Evolutionary conservation across 2,888 invertebrate genomes (phyloP).

Genomic region (Colostygia pectinataria): DNA sequence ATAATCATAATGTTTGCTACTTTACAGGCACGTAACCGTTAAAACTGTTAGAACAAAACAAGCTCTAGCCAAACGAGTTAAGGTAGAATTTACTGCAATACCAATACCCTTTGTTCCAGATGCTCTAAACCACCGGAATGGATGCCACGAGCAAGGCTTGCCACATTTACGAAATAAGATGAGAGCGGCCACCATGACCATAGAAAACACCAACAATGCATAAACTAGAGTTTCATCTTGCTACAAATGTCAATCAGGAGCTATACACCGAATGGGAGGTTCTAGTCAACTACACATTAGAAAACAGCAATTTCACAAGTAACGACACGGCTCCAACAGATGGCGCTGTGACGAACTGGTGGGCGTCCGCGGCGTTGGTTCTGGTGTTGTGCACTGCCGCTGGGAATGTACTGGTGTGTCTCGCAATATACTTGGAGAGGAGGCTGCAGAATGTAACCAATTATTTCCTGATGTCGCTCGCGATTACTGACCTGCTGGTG

Average conservation of each 20-base stretch:
- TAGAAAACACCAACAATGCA: conserved; percentile 64
- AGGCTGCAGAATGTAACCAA: conserved; percentile 98
- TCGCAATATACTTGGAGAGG: conserved; percentile 96
- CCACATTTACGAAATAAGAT: conserved; percentile 78
- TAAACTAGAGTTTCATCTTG: conserved; percentile 51
- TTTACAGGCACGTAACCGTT: too few relatives aligned
- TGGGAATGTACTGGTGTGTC: conserved; percentile 96
- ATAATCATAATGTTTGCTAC: too few relatives aligned
- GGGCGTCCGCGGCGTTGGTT: conserved; percentile 89
- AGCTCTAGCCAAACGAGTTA: too few relatives aligned
- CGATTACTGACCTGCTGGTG: conserved; percentile 97
- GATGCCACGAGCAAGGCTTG: conserved; percentile 47
- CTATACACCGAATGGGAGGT: conserved; percentile 41
- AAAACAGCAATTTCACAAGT: conserved; percentile 43
- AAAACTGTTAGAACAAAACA: too few relatives aligned
- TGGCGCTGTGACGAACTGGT: conserved; percentile 86
- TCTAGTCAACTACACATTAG: conserved; percentile 42
- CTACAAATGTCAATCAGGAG: conserved; percentile 31
- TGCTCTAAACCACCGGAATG: conserved; percentile 50
- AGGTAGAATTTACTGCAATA: too few relatives aligned
- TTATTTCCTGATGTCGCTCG: conserved; percentile 97
- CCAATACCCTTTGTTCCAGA: conserved; percentile 55
- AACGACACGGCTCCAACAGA: conserved; percentile 43
- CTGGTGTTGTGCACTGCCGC: conserved; percentile 93
- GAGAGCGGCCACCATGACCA: conserved; percentile 62